phyloP scores from a whole-genome alignment of 2,888 invertebrate species.

The Germaria angustata region DNA sequence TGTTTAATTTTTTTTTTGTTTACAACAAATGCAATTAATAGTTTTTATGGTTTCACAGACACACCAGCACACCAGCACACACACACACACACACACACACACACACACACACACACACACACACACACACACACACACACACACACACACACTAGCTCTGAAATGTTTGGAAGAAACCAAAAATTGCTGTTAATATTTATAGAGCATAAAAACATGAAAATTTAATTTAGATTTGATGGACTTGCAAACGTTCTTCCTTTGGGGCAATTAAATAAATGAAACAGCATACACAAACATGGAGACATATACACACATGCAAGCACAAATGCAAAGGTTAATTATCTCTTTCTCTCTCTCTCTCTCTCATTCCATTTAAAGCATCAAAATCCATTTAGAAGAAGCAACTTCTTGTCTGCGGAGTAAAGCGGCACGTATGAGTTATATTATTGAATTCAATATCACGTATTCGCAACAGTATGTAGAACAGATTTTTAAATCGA shows the following conservation, averaged over 20 bases:
- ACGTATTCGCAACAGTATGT: background rate
- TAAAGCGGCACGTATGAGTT: too few species aligned
- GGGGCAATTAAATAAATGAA: background rate
- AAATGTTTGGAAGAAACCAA: background rate
- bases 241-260: background rate
- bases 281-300: background rate
- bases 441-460: too few species aligned
- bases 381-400: too few species aligned
- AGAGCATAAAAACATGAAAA: slow-evolving; percentile 11
- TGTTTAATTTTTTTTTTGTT: background rate
- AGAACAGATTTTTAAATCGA: background rate
- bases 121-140: background rate
- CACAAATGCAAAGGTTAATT: too few species aligned
- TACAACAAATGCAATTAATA: slow-evolving; percentile 23
- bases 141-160: background rate
- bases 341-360: too few species aligned
- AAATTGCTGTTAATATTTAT: background rate
- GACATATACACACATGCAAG: too few species aligned
- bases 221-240: background rate
- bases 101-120: too few species aligned
- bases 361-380: too few species aligned
- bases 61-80: too few species aligned
- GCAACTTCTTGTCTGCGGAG: too few species aligned
- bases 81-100: too few species aligned
- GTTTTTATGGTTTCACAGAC: too few species aligned